Percentiles rank a stretch among this genome's conserved stretches.
Evolutionary conservation across 2,797 vertebrate genomes (phyloP).

Genomic region (Synaphobranchus kaupii): DNA sequence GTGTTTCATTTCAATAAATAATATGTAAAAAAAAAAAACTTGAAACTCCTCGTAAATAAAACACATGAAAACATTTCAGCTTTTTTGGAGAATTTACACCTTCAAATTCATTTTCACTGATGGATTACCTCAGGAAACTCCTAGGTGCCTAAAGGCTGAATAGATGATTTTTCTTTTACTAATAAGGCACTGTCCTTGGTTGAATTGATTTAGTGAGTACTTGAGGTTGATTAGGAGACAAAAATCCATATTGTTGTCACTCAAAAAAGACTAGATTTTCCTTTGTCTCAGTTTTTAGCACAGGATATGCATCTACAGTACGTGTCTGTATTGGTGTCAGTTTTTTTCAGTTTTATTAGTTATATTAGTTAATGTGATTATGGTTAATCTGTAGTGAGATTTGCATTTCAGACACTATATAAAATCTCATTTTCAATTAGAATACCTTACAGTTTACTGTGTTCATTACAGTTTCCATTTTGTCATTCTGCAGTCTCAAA

Average conservation of each 20-base stretch:
- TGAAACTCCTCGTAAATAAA: not conserved
- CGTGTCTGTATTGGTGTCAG: not conserved
- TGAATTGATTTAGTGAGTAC: not conserved
- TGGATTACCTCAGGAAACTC: not conserved
- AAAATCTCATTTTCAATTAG: not conserved
- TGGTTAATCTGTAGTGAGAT: not conserved
- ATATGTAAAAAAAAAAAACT: not conserved
- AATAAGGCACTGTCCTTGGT: not conserved
- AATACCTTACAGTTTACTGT: not conserved
- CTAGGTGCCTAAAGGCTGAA: not conserved
- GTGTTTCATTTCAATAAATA: not conserved
- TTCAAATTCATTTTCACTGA: not conserved
- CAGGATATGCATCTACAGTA: not conserved
- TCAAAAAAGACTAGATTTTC: not conserved
- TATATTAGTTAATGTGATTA: not conserved
- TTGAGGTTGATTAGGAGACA: not conserved
- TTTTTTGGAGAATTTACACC: not conserved
- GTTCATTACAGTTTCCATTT: not conserved
- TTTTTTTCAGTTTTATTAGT: not conserved
- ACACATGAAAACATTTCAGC: not conserved
- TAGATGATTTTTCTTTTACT: not conserved
- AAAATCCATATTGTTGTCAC: not conserved
- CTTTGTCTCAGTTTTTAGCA: not conserved
- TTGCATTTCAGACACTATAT: not conserved
- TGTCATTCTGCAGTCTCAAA: not conserved